These are phyloP conservation scores for Megalops cyprinoides DNA, from an alignment of 2,797 vertebrate genomes.

Conservation along the genomic window DNA sequence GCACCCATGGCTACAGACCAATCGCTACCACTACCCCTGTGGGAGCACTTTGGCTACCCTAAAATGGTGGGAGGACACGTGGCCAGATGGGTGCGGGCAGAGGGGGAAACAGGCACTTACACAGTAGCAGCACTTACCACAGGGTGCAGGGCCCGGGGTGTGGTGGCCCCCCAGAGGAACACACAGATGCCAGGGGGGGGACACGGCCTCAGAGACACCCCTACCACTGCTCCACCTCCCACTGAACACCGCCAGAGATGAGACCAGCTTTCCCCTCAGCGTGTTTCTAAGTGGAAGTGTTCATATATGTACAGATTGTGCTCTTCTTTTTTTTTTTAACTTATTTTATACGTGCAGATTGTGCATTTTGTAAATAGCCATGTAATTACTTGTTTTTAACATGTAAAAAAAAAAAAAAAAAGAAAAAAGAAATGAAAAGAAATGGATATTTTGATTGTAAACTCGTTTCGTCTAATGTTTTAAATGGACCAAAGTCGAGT, in stretches of 20 bases:
- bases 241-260: conserved; percentile 55
- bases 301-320: conserved; percentile 80
- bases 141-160: conserved; percentile 40
- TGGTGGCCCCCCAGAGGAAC: conserved; percentile 53
- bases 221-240: conserved; percentile 39
- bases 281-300: conserved; percentile 64
- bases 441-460: conserved; percentile 97
- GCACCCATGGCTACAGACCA: neutral
- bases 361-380: conserved; percentile 97
- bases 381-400: conserved; percentile 97
- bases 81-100: neutral
- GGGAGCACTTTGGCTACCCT: neutral
- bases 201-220: neutral
- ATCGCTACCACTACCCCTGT: neutral
- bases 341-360: conserved; percentile 99
- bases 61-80: neutral
- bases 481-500: conserved; percentile 97
- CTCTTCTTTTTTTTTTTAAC: conserved; percentile 89
- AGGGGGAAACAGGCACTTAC: neutral
- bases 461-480: conserved; percentile 90
- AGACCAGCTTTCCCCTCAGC: conserved; percentile 57
- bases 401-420: conserved; percentile 86
- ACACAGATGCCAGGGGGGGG: neutral
- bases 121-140: conserved; percentile 30
- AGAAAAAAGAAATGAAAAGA: conserved; percentile 78